A percentile compares a stretch with the other conserved stretches of the same genome.
These are phyloP conservation scores for Pelobates fuscus DNA, from an alignment of 2,113 vertebrate species.

Conservation along the genomic window DNA sequence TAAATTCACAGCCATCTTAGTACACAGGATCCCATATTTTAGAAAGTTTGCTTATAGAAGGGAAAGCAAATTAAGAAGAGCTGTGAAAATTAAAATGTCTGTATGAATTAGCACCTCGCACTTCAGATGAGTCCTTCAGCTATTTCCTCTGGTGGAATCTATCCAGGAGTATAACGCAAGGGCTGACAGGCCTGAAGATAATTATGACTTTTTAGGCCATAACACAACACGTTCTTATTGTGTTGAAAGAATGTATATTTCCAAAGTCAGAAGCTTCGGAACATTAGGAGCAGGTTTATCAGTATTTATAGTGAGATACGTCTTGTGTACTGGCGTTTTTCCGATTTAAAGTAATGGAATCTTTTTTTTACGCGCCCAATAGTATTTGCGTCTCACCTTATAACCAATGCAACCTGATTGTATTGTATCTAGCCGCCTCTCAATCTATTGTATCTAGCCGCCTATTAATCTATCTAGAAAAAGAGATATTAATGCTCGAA, in stretches of 20 bases:
- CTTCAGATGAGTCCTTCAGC: conserved; percentile 48
- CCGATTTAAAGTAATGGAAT: conserved; percentile 32
- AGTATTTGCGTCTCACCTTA: conserved; percentile 13
- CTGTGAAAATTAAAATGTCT: conserved; percentile 53
- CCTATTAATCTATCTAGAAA: not conserved
- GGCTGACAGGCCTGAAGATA: conserved; percentile 45
- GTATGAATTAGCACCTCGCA: conserved; percentile 52
- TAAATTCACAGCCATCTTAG: conserved; percentile 52
- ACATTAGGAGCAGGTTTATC: conserved; percentile 41
- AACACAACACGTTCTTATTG: conserved; percentile 41
- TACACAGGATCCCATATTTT: conserved; percentile 39
- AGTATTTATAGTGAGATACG: conserved; percentile 40
- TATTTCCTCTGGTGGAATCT: conserved; percentile 42
- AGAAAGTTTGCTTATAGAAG: conserved; percentile 50
- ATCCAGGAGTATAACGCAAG: conserved; percentile 37
- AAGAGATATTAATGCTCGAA: not conserved
- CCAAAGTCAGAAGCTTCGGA: conserved; percentile 20
- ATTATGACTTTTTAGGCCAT: conserved; percentile 48
- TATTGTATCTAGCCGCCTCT: not conserved
- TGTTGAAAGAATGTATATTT: conserved; percentile 44
- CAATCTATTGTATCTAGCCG: not conserved
- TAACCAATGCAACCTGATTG: not conserved
- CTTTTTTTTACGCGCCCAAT: conserved; percentile 20
- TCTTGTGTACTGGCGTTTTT: conserved; percentile 19
- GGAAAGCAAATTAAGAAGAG: conserved; percentile 54